Conservation (phyloP, 2,113 vertebrate species). For the Coreoperca whiteheadi region DNA sequence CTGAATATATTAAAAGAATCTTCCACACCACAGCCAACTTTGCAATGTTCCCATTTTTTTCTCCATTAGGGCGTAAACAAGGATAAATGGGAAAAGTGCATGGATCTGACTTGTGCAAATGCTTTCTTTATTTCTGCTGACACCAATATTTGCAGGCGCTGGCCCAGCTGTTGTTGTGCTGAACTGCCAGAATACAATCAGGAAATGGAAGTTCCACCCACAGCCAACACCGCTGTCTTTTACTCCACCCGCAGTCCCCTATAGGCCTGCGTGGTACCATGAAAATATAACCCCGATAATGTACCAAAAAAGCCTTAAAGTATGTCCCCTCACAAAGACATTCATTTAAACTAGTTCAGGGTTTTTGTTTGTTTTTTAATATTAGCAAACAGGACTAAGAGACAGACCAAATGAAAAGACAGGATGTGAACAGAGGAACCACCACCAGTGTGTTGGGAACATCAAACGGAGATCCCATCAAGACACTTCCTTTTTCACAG, state of each 20-base stretch:
- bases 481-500: slow-evolving; percentile 46
- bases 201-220: slow-evolving; percentile 55
- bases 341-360: not conserved
- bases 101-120: slow-evolving; percentile 19
- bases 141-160: slow-evolving; percentile 6
- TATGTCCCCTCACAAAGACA: not conserved
- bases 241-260: slow-evolving; percentile 22
- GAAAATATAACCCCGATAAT: not conserved
- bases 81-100: not conserved
- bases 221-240: slow-evolving; percentile 8
- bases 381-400: not conserved
- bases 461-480: slow-evolving; percentile 43
- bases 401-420: slow-evolving; percentile 11
- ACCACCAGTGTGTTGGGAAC: slow-evolving; percentile 31
- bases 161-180: slow-evolving; percentile 63
- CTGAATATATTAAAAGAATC: not conserved
- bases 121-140: slow-evolving; percentile 46
- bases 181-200: slow-evolving; percentile 46
- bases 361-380: not conserved
- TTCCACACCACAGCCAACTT: accelerated
- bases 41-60: not conserved
- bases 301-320: not conserved
- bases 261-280: not conserved
- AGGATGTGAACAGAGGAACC: slow-evolving; percentile 23
- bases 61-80: not conserved